Base-by-base conservation (phyloP, 64 coral and sea anemone genomes). In the Stichodactyla mertensii region DNA sequence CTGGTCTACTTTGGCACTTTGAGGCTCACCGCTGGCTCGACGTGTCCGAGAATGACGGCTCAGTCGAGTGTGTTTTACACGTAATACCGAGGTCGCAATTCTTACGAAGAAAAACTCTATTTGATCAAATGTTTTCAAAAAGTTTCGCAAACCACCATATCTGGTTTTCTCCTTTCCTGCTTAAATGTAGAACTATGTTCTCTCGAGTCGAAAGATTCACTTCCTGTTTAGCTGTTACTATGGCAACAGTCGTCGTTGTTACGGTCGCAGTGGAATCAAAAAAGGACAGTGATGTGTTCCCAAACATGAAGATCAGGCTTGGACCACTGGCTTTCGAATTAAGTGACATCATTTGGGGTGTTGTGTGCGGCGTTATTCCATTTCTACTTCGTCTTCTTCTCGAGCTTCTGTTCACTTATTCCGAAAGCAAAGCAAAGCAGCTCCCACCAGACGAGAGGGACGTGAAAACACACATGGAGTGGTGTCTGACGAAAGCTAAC, bases 21-120 rank as follows among this genome's bases (percentile, higher is more conserved):
- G 82, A 86, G 20, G 91, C 77, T 52, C 88, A 93, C 87, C 91
- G 91, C 71, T 93, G 82, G 74, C 83, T 93, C 23, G 87, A 93
- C 16, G 87, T 93, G 4, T 79, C 70, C 28, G 58, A 87, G 22
- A 79, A 52, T 19, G 59, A 71, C 19, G 88, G 85, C 45, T 71
- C 79, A 64, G 91, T 93, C n/a, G 91, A 93, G 85, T 88, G 91
- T 58, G 61, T 51, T 19, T 89, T 93, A 57, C 24, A 66, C 59
- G 86, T 87, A 9, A 5, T 80, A 52, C 54, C 59, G 19, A 88
- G 91, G 79, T 88, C 51, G 20, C 22, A 31, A 20, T 57, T 86
- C 52, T 22, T 93, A 36, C 26, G 54, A 61, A 2, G 57, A 51
- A 89, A 81, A 61, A 82, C 70, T 24, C 78, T 93, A 23, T 89